phyloP scores from a whole-genome alignment of 2,113 vertebrate genomes.

The Chamaea fasciata region DNA sequence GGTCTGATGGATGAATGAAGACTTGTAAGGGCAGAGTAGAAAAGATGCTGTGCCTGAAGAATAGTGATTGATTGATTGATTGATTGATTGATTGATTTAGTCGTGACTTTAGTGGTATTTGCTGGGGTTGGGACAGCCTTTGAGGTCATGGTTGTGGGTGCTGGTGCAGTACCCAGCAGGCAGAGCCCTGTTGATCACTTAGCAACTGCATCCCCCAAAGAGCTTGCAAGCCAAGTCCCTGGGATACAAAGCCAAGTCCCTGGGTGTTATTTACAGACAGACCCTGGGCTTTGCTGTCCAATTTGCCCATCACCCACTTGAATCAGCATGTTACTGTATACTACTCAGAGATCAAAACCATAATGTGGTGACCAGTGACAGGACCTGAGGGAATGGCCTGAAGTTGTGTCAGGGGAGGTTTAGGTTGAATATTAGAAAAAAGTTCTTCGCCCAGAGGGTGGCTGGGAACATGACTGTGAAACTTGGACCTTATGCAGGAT shows the following conservation, averaged over 20 bases:
- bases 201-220: neutral
- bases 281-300: neutral
- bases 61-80: neutral
- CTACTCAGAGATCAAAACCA: neutral
- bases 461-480: neutral
- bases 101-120: neutral
- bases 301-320: neutral
- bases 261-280: neutral
- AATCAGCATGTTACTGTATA: neutral
- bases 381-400: neutral
- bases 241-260: neutral
- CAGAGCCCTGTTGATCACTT: neutral
- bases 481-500: neutral
- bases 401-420: neutral
- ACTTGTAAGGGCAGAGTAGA: neutral
- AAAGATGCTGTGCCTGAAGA: neutral
- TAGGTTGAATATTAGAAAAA: neutral
- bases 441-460: neutral
- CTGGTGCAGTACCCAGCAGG: neutral
- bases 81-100: neutral
- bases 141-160: neutral
- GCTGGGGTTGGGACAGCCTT: neutral
- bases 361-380: neutral
- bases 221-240: no score
- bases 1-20: neutral